phyloP scores from a whole-genome alignment of 2,113 vertebrate species.

The Cephalophus harveyi region DNA sequence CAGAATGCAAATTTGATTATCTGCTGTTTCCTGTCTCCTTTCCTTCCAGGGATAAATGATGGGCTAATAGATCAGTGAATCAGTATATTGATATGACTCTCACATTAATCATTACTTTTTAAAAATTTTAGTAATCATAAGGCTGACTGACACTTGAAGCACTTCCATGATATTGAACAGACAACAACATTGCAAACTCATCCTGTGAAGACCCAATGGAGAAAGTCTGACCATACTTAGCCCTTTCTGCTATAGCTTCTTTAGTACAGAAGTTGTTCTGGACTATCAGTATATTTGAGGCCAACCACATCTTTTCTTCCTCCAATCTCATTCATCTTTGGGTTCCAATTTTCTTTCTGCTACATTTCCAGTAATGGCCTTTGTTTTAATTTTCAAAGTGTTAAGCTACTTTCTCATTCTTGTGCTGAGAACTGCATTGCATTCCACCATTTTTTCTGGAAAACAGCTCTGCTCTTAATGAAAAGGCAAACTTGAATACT shows the following conservation, averaged over 20 bases:
- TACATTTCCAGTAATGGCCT: neutral
- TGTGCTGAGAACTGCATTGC: neutral
- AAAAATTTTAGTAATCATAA: neutral
- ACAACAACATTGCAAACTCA: neutral
- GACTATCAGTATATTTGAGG: neutral
- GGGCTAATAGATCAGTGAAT: neutral
- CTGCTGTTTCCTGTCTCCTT: neutral
- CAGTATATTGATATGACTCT: neutral
- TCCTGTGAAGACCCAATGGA: neutral
- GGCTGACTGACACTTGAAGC: neutral
- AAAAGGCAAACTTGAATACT: constrained; percentile 23
- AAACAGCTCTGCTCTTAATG: neutral
- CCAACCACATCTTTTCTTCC: neutral
- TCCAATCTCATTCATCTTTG: neutral
- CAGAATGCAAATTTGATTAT: neutral
- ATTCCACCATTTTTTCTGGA: neutral
- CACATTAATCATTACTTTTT: neutral
- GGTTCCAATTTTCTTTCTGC: neutral
- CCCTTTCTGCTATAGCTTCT: neutral
- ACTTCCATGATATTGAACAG: neutral
- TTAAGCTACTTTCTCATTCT: neutral
- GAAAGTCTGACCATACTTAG: neutral
- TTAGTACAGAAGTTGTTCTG: neutral
- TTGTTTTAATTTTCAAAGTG: neutral
- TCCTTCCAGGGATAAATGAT: neutral